These are phyloP conservation scores for Zhuqinia jingwanae DNA, from an alignment of 2,888 invertebrate species.

Conservation along the genomic window DNA sequence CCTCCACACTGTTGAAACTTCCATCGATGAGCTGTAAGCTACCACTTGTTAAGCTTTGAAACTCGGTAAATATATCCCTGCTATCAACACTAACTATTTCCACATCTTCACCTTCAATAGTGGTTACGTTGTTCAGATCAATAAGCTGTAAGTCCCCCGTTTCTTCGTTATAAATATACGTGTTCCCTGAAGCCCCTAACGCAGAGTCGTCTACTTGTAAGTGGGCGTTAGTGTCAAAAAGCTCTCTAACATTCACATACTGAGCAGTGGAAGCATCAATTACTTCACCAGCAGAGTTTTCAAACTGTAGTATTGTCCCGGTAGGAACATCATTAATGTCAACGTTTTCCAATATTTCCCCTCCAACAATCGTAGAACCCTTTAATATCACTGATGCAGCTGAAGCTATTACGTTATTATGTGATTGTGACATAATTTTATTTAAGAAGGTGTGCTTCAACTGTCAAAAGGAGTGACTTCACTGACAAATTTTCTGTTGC, in stretches of 20 bases:
- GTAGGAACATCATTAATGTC: neutral
- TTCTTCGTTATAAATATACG: conserved; percentile 65
- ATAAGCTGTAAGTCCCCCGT: conserved; percentile 68
- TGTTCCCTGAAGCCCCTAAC: neutral
- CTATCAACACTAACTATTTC: conserved; percentile 69
- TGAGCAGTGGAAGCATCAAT: neutral
- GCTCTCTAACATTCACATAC: neutral
- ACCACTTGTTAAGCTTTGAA: neutral
- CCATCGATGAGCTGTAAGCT: neutral
- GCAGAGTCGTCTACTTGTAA: neutral
- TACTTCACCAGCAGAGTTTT: neutral
- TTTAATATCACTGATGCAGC: neutral
- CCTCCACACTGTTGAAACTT: neutral
- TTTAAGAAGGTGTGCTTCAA: no score
- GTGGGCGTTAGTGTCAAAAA: neutral
- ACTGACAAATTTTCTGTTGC: no score
- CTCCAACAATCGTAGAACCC: neutral
- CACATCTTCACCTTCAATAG: conserved; percentile 57
- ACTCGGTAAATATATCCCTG: neutral
- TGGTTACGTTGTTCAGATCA: neutral
- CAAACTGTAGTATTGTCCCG: neutral
- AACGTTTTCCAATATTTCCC: neutral
- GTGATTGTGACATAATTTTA: no score
- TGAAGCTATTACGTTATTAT: no score
- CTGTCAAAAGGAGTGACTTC: no score